Evolutionary conservation across 2,113 vertebrate genomes (phyloP), one percentile per base, ranked within the genome.

Genomic region (Sorex araneus): DNA sequence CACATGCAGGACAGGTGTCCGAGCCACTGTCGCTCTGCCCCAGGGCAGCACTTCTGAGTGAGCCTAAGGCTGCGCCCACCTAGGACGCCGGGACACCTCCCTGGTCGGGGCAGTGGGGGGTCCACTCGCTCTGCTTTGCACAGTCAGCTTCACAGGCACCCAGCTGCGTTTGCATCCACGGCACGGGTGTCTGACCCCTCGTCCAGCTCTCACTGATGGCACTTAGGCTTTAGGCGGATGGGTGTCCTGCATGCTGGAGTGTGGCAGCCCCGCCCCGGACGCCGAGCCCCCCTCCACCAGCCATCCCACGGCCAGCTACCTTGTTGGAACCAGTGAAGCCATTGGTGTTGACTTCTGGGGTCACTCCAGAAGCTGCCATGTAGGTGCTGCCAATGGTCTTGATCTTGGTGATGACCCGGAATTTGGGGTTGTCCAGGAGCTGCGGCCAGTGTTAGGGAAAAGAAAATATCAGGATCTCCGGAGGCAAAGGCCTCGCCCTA

Each of bases 321-420:
- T 99, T 99, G 93, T 97, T 97, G 93, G 98, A 98, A 80, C 93
- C 93, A 11, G 98, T 96, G 47, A 97, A 99, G 8, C 99, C 99
- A 0, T 99, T 98, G 94, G 96, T 92, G 2, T 96, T 98, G 70
- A 97, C 95, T 5, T 98, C 97, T 0, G 98, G 98, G 8, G 98
- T 99, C 87, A 99, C 99, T 0, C 99, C 99, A 0, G 99, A 99
- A 8, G 99, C 99, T 0, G 99, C 99, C 99, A 99, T 99, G 87
- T 99, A 99, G 76, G 99, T 99, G 97, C 99, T 99, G 94, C 99
- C 99, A 0, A 99, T 99, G 83, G 99, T 99, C 97, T 99, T 99
- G 96, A 99, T 99, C 96, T 99, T 99, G 86, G 99, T 99, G 95
- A 99, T 99, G 95, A 98, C 98, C 27, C 99, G 99, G 97, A 99